A percentile compares a stretch with the other conserved stretches of the same genome.
These are phyloP conservation scores for Baccha elongata DNA, from an alignment of 2,888 invertebrate species.

Conservation along the genomic window DNA sequence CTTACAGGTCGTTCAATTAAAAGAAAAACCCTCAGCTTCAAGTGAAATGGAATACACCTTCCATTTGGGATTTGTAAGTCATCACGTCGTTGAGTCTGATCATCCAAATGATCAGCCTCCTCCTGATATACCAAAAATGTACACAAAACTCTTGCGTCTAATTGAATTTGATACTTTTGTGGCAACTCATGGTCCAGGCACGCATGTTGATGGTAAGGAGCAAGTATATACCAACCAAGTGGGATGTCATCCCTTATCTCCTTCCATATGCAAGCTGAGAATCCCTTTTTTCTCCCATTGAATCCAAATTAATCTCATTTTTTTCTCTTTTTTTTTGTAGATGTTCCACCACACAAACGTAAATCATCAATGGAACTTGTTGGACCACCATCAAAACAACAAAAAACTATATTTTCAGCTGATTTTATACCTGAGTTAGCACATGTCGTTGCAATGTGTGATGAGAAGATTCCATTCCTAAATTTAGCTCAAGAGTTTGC, in stretches of 20 bases:
- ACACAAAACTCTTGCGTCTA: slow-evolving; percentile 90
- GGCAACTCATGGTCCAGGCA: slow-evolving; percentile 96
- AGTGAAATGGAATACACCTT: slow-evolving; percentile 90
- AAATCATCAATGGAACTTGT: slow-evolving; percentile 83
- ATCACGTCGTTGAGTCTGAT: slow-evolving; percentile 83
- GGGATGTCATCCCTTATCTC: slow-evolving; percentile 64
- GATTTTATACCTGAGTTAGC: slow-evolving; percentile 97
- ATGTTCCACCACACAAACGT: slow-evolving; percentile 84
- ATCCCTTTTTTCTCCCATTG: slow-evolving; percentile 9
- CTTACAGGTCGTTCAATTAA: slow-evolving; percentile 91
- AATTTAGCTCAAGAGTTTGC: slow-evolving; percentile 93
- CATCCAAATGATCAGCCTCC: slow-evolving; percentile 74
- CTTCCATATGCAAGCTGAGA: slow-evolving; percentile 62
- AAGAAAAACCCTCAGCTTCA: slow-evolving; percentile 89
- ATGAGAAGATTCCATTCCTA: slow-evolving; percentile 96
- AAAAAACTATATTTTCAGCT: slow-evolving; percentile 90
- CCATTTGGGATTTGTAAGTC: slow-evolving; percentile 88
- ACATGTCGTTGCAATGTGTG: slow-evolving; percentile 98
- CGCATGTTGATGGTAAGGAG: slow-evolving; percentile 91
- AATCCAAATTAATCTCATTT: not conserved
- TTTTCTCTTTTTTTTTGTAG: slow-evolving; percentile 67
- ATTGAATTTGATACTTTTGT: slow-evolving; percentile 96
- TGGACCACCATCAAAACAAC: slow-evolving; percentile 83
- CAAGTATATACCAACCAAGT: slow-evolving; percentile 55
- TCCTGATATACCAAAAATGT: slow-evolving; percentile 83